Percentiles rank a stretch among this genome's conserved stretches.
phyloP scores from a whole-genome alignment of 1,140 invertebrate species.

The Macrocentrus cingulum region DNA sequence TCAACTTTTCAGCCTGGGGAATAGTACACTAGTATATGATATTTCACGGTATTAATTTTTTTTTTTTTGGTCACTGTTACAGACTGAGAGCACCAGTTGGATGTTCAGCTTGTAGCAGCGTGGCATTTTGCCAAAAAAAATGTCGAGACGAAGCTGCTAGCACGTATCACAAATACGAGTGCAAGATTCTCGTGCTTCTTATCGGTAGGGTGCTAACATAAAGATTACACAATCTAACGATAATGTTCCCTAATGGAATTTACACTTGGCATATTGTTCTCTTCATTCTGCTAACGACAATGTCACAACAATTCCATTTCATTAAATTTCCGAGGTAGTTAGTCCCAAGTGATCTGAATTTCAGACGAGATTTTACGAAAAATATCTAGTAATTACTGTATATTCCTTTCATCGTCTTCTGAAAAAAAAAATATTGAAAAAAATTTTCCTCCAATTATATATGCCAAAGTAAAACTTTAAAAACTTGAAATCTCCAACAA shows the following conservation, averaged over 20 bases:
- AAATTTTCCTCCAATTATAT: too few species aligned
- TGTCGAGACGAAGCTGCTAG: conserved; percentile 70
- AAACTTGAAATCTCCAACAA: too few species aligned
- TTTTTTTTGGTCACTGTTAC: conserved; percentile 31
- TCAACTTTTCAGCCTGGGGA: too few species aligned
- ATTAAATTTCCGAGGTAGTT: too few species aligned
- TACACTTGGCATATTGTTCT: too few species aligned
- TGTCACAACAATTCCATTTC: too few species aligned
- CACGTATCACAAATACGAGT: conserved; percentile 82
- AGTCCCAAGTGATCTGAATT: too few species aligned
- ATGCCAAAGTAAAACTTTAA: too few species aligned
- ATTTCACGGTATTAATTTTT: neutral
- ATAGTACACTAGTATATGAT: neutral
- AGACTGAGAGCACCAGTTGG: conserved; percentile 68
- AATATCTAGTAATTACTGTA: neutral
- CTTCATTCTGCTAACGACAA: too few species aligned
- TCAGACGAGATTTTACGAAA: too few species aligned
- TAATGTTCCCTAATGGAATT: neutral
- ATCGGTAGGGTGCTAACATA: conserved; percentile 59
- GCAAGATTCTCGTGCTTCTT: conserved; percentile 72
- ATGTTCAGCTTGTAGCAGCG: conserved; percentile 73
- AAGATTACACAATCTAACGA: neutral
- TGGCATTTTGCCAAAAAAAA: conserved; percentile 73
- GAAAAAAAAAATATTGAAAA: conserved; percentile 3
- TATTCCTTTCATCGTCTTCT: neutral